Evolutionary conservation across 2,797 vertebrate species (phyloP).

Genomic region (Tiaroga cobitis): DNA sequence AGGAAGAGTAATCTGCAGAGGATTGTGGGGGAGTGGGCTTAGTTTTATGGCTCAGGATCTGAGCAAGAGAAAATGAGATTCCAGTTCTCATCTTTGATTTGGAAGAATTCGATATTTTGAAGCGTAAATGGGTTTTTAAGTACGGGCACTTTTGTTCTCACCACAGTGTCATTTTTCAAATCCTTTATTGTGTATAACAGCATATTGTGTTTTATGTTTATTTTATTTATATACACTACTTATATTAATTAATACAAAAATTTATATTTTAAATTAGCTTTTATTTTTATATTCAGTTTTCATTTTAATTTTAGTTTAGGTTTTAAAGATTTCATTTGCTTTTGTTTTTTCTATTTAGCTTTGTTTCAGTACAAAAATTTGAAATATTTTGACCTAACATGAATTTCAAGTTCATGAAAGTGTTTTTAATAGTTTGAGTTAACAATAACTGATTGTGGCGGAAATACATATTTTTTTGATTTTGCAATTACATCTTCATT

Average conservation of each 20-base stretch:
- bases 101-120: conserved; percentile 25
- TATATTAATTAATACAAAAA: neutral
- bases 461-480: neutral
- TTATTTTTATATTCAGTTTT: neutral
- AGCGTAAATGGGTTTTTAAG: neutral
- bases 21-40: conserved; percentile 9
- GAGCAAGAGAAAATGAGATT: conserved; percentile 21
- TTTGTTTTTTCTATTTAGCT: neutral
- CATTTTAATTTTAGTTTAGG: neutral
- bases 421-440: neutral
- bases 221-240: neutral
- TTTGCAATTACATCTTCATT: neutral
- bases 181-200: neutral
- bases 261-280: neutral
- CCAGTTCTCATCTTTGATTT: conserved; percentile 23
- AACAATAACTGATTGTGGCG: neutral
- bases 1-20: conserved; percentile 38
- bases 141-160: neutral
- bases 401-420: too few species aligned
- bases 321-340: too few species aligned
- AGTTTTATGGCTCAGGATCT: conserved; percentile 38
- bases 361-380: neutral
- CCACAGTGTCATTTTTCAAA: neutral
- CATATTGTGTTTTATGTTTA: too few species aligned
- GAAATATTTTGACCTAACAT: neutral